Base-by-base conservation (phyloP, 2,113 vertebrate species). In the Perca flavescens region DNA sequence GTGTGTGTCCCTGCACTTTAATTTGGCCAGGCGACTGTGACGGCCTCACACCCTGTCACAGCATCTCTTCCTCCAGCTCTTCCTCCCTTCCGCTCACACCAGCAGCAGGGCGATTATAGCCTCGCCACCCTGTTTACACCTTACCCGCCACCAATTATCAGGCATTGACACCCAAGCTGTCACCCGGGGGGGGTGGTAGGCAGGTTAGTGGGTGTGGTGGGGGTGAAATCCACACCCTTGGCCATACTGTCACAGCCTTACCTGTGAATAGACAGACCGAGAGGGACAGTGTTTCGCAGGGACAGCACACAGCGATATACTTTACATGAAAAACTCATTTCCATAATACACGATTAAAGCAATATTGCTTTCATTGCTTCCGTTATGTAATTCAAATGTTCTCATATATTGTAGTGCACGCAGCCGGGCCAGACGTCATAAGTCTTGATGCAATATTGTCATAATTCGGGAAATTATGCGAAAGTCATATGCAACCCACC, bases 101-200 rank as follows among this genome's bases (percentile, higher is more conserved):
- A 92, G 86, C 92, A 89, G 92, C 79, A 77, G 87, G 90, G 83
- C 90, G 93, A 94, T 94, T 93, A 93, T 89, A 90, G 88, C 82
- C 83, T 83, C 73, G 66, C 90, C 92, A 90, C 91, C 92, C 91
- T 93, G 94, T 96, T 96, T 95, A 93, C 94, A 95, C 93, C 93
- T 95, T 90, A 86, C 77, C 87, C 75, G 87, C 91, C 91, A 92
- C 94, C 95, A 94, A 93, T 95, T 95, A 95, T 90, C 92, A 90
- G 87, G 84, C 90, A 91, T 92, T 94, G 93, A 95, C 94, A 95
- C 93, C 90, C 54, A 57, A 82, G 86, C 87, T 93, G 86, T 88
- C 87, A 88, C 76, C 82, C 76, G 4, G 21, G 14, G 83, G 61
- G 28, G 28, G 61, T 40, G 6, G 34, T 5, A 6, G 34, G n/a